Evolutionary conservation across 2,888 invertebrate species (phyloP), one percentile per base, ranked within the genome.

Genomic region (Caenorhabditis becei): DNA sequence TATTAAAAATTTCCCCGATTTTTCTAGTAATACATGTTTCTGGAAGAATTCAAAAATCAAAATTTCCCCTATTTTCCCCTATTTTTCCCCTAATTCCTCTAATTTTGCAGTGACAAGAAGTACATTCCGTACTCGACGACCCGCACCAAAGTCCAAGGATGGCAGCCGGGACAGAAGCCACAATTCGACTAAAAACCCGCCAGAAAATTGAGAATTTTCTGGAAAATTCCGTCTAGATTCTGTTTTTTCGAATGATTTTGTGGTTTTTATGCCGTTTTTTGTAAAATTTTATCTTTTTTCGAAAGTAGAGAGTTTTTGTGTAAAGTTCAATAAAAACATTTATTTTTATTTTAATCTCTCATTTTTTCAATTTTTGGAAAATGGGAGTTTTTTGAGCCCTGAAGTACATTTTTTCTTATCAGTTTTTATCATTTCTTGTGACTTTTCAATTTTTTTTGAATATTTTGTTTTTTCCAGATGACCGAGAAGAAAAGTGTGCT

Each of bases 101-200:
- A n/a, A 24, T 37, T 62, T 84, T 86, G n/a, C 82, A 88, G 89
- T 18, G 84, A 85, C 54, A 74, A 89, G 71, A 90, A 90, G 86
- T 99, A 96, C 91, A 94, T 95, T 87, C 97, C 99, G 0, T 99
- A 97, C 92, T 94, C 94, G 84, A 99, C 99, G 2, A 95, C 95
- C 0, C 92, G 92, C 26, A 94, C 95, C 0, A 98, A 97, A 93
- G 93, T 99, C 37, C 94, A 97, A 91, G 93, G 95, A 1, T 99
- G 99, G 99, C 91, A 92, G 66, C 94, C 94, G 32, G 82, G 83
- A 72, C 78, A 84, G 79, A 85, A 84, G 74, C 80, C 80, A 61
- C 63, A 71, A 37, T 66, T 70, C 65, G 70, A 80, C 26, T 75
- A 35, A 61, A 3, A 49, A 53, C 1, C 2, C 1, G 5, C 32